phyloP scores from a whole-genome alignment of 2,113 vertebrate species.

The Burhinus oedicnemus region DNA sequence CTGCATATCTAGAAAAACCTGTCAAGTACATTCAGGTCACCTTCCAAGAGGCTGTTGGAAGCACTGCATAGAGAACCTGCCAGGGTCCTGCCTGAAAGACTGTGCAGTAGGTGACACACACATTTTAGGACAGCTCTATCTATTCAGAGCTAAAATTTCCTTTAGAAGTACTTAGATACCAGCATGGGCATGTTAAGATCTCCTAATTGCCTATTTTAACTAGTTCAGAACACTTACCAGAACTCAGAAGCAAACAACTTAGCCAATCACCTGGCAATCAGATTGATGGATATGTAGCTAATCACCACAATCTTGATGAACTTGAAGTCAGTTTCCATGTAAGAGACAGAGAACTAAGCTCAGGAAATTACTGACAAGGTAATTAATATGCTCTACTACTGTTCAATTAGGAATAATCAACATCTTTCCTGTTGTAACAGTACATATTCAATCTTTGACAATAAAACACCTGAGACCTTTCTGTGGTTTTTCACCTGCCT shows the following conservation, averaged over 20 bases:
- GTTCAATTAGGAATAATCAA: slow-evolving; percentile 7
- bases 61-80: neutral
- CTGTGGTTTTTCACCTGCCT: neutral
- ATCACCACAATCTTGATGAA: neutral
- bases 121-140: neutral
- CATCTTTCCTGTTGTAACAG: neutral
- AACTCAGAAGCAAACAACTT: neutral
- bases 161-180: neutral
- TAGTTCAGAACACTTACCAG: neutral
- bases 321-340: neutral
- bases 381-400: neutral
- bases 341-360: neutral
- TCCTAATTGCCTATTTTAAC: neutral
- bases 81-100: neutral
- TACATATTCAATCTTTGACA: neutral
- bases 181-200: neutral
- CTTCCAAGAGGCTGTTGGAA: neutral
- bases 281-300: slow-evolving; percentile 3
- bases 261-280: neutral
- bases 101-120: neutral
- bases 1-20: neutral
- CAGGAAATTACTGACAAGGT: slow-evolving; percentile 22
- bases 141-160: neutral
- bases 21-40: neutral
- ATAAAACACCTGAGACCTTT: neutral